Conservation (phyloP, 2,113 vertebrate species). For the Aplodontia rufa region DNA sequence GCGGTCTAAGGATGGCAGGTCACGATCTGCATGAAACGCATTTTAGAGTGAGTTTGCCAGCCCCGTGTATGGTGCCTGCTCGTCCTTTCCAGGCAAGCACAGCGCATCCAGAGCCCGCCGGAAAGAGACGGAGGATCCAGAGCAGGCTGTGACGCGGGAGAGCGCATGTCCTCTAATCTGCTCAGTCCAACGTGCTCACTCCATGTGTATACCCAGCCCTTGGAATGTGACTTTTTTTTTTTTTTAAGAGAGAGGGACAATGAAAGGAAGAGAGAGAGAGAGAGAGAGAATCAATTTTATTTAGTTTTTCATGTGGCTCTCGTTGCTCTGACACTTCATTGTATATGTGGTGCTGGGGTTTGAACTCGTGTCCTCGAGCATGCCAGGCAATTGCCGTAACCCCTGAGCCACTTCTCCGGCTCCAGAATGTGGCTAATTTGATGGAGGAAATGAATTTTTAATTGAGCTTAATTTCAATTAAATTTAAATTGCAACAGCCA, state of each 20-base stretch:
- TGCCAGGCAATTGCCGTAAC: no score
- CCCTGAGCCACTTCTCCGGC: no score
- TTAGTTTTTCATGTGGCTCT: no score
- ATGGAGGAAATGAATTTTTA: neutral
- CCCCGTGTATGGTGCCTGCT: no score
- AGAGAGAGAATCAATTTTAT: no score
- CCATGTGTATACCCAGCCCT: neutral
- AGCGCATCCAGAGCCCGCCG: neutral
- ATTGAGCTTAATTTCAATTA: neutral
- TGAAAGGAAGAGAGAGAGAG: no score
- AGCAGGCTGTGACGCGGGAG: neutral
- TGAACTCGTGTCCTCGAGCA: no score
- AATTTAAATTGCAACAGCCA: neutral
- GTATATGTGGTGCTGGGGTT: no score
- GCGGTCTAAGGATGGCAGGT: neutral
- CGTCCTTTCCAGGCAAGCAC: neutral
- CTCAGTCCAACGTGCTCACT: accelerated
- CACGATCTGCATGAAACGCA: neutral
- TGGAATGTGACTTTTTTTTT: neutral
- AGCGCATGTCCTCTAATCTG: neutral
- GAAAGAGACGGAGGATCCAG: accelerated
- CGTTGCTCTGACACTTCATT: no score
- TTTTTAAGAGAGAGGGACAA: no score
- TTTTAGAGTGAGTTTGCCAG: neutral
- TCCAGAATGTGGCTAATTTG: neutral